A percentile compares a stretch with the other conserved stretches of the same genome.
Evolutionary conservation across 1,140 invertebrate species (phyloP).

Genomic region (Episyrphus balteatus): DNA sequence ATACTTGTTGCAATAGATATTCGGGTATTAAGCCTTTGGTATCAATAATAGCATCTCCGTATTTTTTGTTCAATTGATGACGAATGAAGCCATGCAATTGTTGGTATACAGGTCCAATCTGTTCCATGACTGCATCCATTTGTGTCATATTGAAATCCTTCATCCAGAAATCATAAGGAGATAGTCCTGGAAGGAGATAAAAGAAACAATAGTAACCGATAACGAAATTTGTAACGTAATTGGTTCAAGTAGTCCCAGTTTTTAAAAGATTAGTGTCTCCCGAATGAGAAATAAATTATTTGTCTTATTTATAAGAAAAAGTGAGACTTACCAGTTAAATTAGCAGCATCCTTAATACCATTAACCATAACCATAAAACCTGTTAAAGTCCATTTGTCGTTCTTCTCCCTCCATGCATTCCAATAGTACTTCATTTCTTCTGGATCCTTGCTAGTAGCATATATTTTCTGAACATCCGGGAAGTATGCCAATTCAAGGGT

Average conservation of each 20-base stretch:
- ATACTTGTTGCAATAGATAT: slow-evolving; percentile 55
- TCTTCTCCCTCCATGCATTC: slow-evolving; percentile 31
- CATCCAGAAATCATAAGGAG: slow-evolving; percentile 21
- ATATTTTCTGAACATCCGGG: slow-evolving; percentile 31
- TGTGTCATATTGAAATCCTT: neutral
- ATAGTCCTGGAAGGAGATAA: slow-evolving; percentile 12
- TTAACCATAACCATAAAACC: slow-evolving; percentile 12
- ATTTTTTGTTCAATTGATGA: slow-evolving; percentile 55
- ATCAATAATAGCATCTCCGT: slow-evolving; percentile 54
- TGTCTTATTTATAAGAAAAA: neutral
- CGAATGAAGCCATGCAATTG: slow-evolving; percentile 82
- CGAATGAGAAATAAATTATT: neutral
- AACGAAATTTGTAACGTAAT: neutral
- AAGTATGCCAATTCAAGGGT: slow-evolving; percentile 16
- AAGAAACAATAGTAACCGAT: neutral
- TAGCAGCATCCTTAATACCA: neutral
- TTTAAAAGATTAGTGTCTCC: too few relatives aligned
- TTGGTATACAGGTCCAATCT: slow-evolving; percentile 71
- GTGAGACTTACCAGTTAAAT: neutral
- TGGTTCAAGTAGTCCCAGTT: too few relatives aligned
- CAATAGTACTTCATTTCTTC: slow-evolving; percentile 32
- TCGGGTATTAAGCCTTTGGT: slow-evolving; percentile 74
- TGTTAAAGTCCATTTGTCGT: slow-evolving; percentile 25
- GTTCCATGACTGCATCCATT: slow-evolving; percentile 40
- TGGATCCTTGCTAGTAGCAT: slow-evolving; percentile 19